Evolutionary conservation across 2,888 invertebrate genomes (phyloP).

Genomic region (Mythimna loreyi): DNA sequence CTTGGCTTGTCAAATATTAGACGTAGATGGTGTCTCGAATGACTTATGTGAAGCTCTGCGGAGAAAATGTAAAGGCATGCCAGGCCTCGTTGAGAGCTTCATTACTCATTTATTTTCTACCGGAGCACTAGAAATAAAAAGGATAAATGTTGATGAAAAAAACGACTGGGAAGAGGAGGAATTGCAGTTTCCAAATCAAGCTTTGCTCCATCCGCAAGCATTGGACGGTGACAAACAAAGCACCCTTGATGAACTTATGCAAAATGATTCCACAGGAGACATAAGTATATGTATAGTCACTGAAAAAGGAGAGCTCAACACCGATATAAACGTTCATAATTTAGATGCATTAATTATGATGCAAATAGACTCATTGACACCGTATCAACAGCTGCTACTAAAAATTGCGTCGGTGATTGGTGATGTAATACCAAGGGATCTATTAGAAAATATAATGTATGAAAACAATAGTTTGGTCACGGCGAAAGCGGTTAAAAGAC

Average conservation of each 20-base stretch:
- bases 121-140: slow-evolving; percentile 82
- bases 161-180: slow-evolving; percentile 69
- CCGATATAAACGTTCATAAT: slow-evolving; percentile 83
- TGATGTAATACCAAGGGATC: slow-evolving; percentile 86
- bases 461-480: slow-evolving; percentile 87
- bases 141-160: slow-evolving; percentile 74
- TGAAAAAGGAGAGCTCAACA: slow-evolving; percentile 79
- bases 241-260: slow-evolving; percentile 73
- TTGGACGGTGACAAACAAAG: slow-evolving; percentile 77
- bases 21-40: slow-evolving; percentile 89
- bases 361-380: slow-evolving; percentile 90
- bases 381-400: slow-evolving; percentile 91
- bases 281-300: slow-evolving; percentile 80
- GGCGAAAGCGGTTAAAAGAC: slow-evolving; percentile 88
- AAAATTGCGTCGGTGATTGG: slow-evolving; percentile 92
- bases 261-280: slow-evolving; percentile 73
- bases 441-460: slow-evolving; percentile 89
- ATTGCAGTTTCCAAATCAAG: slow-evolving; percentile 81
- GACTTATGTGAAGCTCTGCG: slow-evolving; percentile 87
- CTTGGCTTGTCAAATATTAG: slow-evolving; percentile 91
- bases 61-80: slow-evolving; percentile 86
- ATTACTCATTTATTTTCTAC: slow-evolving; percentile 88
- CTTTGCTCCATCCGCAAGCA: slow-evolving; percentile 79
- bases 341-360: slow-evolving; percentile 88
- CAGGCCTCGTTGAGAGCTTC: slow-evolving; percentile 89